Conservation (phyloP, 2,888 invertebrate species). For the Tanypteryx hageni region DNA sequence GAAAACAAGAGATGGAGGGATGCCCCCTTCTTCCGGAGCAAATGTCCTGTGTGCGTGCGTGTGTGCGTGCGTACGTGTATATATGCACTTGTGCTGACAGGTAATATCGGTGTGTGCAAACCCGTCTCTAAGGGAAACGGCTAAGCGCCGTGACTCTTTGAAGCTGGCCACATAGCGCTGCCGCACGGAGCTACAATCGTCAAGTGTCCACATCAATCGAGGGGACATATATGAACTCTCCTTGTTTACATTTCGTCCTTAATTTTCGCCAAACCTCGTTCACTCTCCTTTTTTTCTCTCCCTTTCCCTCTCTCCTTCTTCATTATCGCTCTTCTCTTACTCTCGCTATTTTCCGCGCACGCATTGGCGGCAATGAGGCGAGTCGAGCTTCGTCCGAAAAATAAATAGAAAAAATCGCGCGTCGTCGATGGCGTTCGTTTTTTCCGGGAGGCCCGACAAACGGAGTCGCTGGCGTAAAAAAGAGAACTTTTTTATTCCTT, state of each 20-base stretch:
- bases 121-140: background rate
- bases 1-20: too few relatives aligned
- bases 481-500: too few relatives aligned
- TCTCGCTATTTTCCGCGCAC: background rate
- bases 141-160: background rate
- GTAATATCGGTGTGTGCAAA: constrained; percentile 36
- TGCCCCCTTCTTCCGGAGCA: too few relatives aligned
- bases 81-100: constrained; percentile 42
- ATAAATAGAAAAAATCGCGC: background rate
- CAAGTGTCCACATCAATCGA: constrained; percentile 55
- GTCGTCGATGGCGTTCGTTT: too few relatives aligned
- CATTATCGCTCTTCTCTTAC: background rate
- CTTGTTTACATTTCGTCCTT: constrained; percentile 50
- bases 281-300: background rate
- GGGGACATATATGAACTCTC: constrained; percentile 41
- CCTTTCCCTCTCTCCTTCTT: background rate
- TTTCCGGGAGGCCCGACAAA: too few relatives aligned
- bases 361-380: background rate
- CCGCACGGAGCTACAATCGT: background rate
- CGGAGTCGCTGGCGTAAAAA: too few relatives aligned
- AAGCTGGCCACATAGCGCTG: background rate
- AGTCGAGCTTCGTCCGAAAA: too few relatives aligned
- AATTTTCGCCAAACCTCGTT: constrained; percentile 32
- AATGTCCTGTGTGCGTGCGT: too few relatives aligned
- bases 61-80: background rate